These are phyloP conservation scores for Atrina japonica DNA, from an alignment of 2,888 invertebrate genomes.

Conservation along the genomic window DNA sequence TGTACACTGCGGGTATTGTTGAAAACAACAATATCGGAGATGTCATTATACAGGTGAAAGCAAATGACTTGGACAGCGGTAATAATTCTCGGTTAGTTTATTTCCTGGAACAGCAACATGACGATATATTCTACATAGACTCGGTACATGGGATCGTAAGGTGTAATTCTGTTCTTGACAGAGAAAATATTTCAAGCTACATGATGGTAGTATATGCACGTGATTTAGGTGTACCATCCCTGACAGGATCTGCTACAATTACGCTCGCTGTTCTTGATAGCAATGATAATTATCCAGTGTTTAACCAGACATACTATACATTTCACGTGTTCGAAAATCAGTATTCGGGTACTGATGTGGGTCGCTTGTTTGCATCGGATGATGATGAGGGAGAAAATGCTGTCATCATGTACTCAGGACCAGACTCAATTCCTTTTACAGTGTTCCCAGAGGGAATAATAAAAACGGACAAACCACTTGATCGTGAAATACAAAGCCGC, in stretches of 20 bases:
- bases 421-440: constrained; percentile 61
- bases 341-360: constrained; percentile 92
- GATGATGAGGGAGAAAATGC: constrained; percentile 94
- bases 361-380: constrained; percentile 94
- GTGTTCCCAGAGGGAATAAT: constrained; percentile 66
- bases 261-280: constrained; percentile 95
- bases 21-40: constrained; percentile 61
- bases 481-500: constrained; percentile 60
- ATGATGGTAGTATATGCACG: constrained; percentile 95
- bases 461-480: constrained; percentile 61
- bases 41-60: constrained; percentile 51
- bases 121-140: constrained; percentile 93
- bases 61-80: constrained; percentile 50
- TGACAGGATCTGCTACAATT: constrained; percentile 86
- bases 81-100: constrained; percentile 82
- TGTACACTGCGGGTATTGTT: constrained; percentile 53
- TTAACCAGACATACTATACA: constrained; percentile 95
- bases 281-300: constrained; percentile 96
- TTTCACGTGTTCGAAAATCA: constrained; percentile 94
- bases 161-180: constrained; percentile 91
- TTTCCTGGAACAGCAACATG: constrained; percentile 82
- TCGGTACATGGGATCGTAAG: constrained; percentile 90
- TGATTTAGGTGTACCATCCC: constrained; percentile 85
- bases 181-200: constrained; percentile 93
- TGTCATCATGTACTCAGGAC: constrained; percentile 74